Base-by-base conservation (phyloP, 1,140 invertebrate species). In the Pogonomyrmex barbatus region DNA sequence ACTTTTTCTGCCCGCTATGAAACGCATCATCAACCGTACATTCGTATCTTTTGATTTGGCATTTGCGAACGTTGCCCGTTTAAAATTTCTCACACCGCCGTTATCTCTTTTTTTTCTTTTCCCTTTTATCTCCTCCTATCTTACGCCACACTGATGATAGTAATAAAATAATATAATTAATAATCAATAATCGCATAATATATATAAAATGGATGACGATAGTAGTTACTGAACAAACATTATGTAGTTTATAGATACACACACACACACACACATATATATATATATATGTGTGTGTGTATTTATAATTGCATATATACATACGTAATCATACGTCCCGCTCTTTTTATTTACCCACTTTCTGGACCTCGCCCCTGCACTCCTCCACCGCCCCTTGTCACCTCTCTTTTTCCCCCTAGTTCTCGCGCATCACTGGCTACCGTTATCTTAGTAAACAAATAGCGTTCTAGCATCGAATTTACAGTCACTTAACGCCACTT, bases 141-240 rank as follows among this genome's bases (percentile, higher is more conserved):
- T 84, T 68, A 65, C 42, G 65, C 87, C 58, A 87, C 79, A 73
- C 56, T 42, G 77, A 75, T 76, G 56, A 89, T 63, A 77, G 91
- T 93, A 92, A 93, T 91, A 93, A 92, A 93, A 92, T 91, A 91
- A 93, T 93, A 92, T 91, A 90, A 88, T 87, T 87, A 90, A 88
- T 89, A 85, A 90, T 88, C 76, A 92, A 92, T 91, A 92, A 93
- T 91, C 63, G 88, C 58, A 68, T 68, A 68, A 42, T 77, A 78
- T 78, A 78, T 78, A 92, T 93, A 88, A 91, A 91, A 91, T 58
- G 54, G 87, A 86, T 85, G 60, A 88, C 79, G 54, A 92, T 93
- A 92, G 92, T 92, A 79, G 65, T 93, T 89, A 93, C 88, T 90
- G 90, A 94, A 93, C 90, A 93, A 94, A 93, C 86, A 82, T 92